phyloP scores from a whole-genome alignment of 1,140 invertebrate species.

The Listronotus oregonensis region DNA sequence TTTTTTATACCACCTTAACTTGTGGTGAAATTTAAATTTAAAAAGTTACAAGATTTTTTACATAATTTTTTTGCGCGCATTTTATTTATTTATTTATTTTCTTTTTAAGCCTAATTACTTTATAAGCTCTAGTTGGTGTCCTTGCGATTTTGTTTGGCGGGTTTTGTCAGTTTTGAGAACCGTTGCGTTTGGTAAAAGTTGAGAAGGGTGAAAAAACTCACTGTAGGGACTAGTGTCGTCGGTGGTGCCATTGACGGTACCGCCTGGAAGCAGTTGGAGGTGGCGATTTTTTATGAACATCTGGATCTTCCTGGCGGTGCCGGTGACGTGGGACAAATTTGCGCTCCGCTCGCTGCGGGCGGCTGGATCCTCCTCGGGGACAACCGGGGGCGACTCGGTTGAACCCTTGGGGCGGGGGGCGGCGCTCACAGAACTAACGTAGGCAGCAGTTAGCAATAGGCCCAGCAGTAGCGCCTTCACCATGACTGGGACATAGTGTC shows the following conservation, averaged over 20 bases:
- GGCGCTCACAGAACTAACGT: conserved; percentile 52
- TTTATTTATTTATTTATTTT: too few relatives aligned
- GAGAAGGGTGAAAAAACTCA: conserved; percentile 61
- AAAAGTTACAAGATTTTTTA: too few relatives aligned
- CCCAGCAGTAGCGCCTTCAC: conserved; percentile 56
- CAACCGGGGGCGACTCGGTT: conserved; percentile 30
- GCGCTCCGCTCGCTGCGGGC: conserved; percentile 68
- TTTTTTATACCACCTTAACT: too few relatives aligned
- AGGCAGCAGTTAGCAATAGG: conserved; percentile 52
- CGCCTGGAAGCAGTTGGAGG: conserved; percentile 77
- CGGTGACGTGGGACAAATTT: conserved; percentile 74
- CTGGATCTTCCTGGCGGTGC: conserved; percentile 74
- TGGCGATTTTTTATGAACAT: conserved; percentile 80
- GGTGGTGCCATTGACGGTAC: conserved; percentile 77
- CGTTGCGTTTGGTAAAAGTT: too few relatives aligned
- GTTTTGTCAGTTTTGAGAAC: too few relatives aligned
- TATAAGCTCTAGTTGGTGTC: too few relatives aligned
- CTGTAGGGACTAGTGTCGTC: conserved; percentile 78
- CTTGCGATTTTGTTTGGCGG: too few relatives aligned
- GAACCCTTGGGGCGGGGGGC: conserved; percentile 40
- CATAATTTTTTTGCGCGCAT: too few relatives aligned
- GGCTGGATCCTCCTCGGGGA: conserved; percentile 48
- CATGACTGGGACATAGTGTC: conserved; percentile 57
- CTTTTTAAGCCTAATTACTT: too few relatives aligned
- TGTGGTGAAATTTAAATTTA: too few relatives aligned